These are phyloP conservation scores for Neodiprion lecontei DNA, from an alignment of 1,140 invertebrate species.

Conservation along the genomic window DNA sequence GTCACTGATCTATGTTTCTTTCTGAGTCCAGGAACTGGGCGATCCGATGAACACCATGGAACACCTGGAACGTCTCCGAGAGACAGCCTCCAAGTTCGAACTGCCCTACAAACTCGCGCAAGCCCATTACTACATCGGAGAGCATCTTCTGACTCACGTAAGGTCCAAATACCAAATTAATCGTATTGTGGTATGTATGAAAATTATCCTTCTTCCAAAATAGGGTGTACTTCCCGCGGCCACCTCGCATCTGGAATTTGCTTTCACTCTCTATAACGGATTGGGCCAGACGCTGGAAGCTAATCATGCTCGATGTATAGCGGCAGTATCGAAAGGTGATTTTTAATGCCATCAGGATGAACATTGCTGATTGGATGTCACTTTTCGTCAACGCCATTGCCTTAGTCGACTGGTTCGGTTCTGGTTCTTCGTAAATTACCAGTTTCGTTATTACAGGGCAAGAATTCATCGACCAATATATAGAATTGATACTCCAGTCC, in stretches of 20 bases:
- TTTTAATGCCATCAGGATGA: not conserved
- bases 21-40: constrained; percentile 30
- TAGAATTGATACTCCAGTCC: constrained; percentile 31
- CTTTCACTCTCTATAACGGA: constrained; percentile 33
- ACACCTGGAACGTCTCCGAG: constrained; percentile 30
- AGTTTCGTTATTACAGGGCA: constrained; percentile 31
- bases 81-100: constrained; percentile 31
- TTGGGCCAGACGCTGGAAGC: constrained; percentile 30
- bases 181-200: not conserved
- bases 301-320: constrained; percentile 38
- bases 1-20: not conserved
- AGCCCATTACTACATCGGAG: constrained; percentile 40
- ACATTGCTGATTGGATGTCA: not conserved
- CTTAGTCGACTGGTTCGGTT: constrained; percentile 12
- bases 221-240: constrained; percentile 34
- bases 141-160: constrained; percentile 41
- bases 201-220: not conserved
- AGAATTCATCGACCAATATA: constrained; percentile 35
- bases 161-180: not conserved
- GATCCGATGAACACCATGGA: constrained; percentile 31
- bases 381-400: not conserved
- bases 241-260: constrained; percentile 34
- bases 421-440: constrained; percentile 9
- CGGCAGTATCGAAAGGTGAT: constrained; percentile 44
- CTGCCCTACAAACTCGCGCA: constrained; percentile 38